Evolutionary conservation across 2,888 invertebrate genomes (phyloP).

Genomic region (Hermaeophaga mercurialis): DNA sequence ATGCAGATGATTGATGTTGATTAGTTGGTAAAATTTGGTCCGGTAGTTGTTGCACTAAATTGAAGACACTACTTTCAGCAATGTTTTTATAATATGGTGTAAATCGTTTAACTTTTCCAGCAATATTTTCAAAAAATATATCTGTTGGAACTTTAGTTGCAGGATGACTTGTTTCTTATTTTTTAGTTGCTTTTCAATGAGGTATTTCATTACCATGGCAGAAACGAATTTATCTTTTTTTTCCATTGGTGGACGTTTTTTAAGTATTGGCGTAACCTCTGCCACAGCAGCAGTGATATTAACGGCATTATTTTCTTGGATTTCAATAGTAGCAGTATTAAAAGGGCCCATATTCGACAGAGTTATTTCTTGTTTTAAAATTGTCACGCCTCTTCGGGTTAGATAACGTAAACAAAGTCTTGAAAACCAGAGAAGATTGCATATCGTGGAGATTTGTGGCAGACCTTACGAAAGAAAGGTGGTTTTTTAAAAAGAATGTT

Average conservation of each 20-base stretch:
- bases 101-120: constrained; percentile 14
- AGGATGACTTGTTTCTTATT: constrained; percentile 7
- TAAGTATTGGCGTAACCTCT: not conserved
- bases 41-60: too few species aligned
- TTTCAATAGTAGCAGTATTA: constrained; percentile 2
- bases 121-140: constrained; percentile 17
- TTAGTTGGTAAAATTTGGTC: too few species aligned
- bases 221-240: constrained; percentile 7
- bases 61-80: constrained; percentile 15
- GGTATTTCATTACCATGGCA: constrained; percentile 5
- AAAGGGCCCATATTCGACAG: too few species aligned
- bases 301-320: constrained; percentile 3
- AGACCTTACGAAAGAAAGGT: too few species aligned
- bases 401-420: too few species aligned
- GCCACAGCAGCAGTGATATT: not conserved
- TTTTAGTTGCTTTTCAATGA: constrained; percentile 12
- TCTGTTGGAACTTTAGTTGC: constrained; percentile 17
- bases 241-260: not conserved
- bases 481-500: too few species aligned
- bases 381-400: too few species aligned
- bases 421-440: too few species aligned
- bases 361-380: too few species aligned
- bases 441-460: too few species aligned
- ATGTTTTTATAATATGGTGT: constrained; percentile 12
- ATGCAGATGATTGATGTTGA: too few species aligned